Percentiles rank a stretch among this genome's conserved stretches.
These are phyloP conservation scores for Lordiphosa stackelbergi DNA, from an alignment of 1,140 invertebrate genomes.

Conservation along the genomic window DNA sequence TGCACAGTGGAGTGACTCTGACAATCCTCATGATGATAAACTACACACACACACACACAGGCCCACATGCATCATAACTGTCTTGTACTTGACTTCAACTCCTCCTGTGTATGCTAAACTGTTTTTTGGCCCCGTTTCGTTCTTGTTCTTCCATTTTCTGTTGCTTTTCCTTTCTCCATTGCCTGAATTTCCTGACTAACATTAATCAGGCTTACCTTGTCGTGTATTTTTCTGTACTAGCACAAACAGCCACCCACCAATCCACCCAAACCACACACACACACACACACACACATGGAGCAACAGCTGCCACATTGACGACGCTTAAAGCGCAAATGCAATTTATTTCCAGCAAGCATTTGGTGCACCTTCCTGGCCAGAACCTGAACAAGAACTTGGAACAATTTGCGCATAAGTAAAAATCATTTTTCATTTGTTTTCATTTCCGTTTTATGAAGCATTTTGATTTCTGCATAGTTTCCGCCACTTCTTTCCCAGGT, in stretches of 20 bases:
- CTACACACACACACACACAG: no score
- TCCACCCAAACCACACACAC: constrained; percentile 2
- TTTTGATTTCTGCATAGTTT: constrained; percentile 64
- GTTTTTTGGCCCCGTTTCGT: no score
- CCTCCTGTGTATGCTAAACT: no score
- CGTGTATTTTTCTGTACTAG: constrained; percentile 15
- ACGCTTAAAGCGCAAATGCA: constrained; percentile 50
- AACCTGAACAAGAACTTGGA: constrained; percentile 11
- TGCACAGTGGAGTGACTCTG: no score
- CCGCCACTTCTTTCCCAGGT: constrained; percentile 13
- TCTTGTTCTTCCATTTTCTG: background rate
- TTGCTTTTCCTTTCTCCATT: constrained; percentile 9
- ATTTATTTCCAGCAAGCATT: constrained; percentile 51
- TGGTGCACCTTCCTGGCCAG: constrained; percentile 25
- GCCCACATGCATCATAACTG: no score
- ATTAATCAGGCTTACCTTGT: constrained; percentile 35
- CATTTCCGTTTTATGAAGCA: constrained; percentile 66
- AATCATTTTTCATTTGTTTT: constrained; percentile 74
- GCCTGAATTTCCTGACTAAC: constrained; percentile 12
- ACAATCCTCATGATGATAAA: no score
- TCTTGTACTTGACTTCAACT: background rate
- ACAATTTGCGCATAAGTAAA: constrained; percentile 65
- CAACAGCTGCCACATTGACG: constrained; percentile 38
- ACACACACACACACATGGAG: constrained; percentile 9
- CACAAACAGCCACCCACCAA: constrained; percentile 1